A percentile compares a stretch with the other conserved stretches of the same genome.
Evolutionary conservation across 2,888 invertebrate species (phyloP).

Genomic region (Cephus runcator): DNA sequence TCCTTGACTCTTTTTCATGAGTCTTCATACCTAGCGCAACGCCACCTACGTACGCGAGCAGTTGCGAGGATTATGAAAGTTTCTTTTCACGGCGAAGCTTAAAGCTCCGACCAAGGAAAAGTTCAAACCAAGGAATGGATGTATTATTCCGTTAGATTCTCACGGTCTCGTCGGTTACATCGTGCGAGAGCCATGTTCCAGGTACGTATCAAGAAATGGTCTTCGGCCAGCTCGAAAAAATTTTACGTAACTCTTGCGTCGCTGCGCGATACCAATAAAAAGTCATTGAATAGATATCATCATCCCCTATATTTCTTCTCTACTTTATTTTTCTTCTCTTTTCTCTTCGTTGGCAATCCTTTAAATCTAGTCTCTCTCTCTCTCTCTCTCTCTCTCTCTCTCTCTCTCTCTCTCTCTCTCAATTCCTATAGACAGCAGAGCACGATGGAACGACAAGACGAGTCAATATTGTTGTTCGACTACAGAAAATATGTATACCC

Average conservation of each 20-base stretch:
- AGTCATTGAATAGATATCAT: neutral
- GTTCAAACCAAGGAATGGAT: constrained; percentile 26
- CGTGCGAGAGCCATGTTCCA: constrained; percentile 8
- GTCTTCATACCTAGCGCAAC: constrained; percentile 22
- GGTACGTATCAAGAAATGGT: neutral
- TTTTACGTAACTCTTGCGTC: neutral
- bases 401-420: too few species aligned
- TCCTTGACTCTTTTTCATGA: constrained; percentile 10
- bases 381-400: too few species aligned
- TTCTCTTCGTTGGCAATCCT: neutral
- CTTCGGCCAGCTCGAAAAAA: neutral
- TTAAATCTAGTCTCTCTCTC: neutral
- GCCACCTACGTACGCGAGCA: constrained; percentile 28
- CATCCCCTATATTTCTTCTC: neutral
- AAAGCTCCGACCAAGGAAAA: constrained; percentile 38
- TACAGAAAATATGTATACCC: neutral
- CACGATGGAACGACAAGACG: too few species aligned
- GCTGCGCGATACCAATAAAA: neutral
- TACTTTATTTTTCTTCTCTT: neutral
- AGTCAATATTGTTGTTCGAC: neutral
- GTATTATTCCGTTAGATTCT: constrained; percentile 43
- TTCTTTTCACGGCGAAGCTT: constrained; percentile 40
- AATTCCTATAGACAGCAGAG: too few species aligned
- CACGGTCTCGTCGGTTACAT: constrained; percentile 26
- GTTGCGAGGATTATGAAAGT: constrained; percentile 48